phyloP scores from a whole-genome alignment of 2,888 invertebrate species.

The Trachelus tabidus region DNA sequence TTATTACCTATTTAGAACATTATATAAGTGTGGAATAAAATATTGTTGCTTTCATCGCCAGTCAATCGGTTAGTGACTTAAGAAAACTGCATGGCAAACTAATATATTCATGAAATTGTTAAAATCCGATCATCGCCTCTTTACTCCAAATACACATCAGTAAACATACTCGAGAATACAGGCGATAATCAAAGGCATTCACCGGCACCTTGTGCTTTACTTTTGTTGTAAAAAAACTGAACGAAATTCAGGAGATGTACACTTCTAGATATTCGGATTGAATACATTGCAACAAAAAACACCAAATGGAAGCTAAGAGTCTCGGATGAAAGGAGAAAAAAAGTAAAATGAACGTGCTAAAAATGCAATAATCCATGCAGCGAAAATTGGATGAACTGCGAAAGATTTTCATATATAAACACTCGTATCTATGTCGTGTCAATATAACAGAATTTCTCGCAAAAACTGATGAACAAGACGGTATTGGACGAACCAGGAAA shows the following conservation, averaged over 20 bases:
- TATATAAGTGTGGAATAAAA: not conserved
- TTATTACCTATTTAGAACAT: not conserved
- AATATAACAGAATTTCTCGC: not conserved
- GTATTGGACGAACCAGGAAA: not conserved
- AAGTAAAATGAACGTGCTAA: not conserved
- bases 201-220: not conserved
- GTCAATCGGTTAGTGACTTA: not conserved
- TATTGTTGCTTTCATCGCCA: not conserved
- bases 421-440: not conserved
- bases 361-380: not conserved
- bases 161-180: not conserved
- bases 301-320: not conserved
- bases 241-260: not conserved
- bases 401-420: not conserved
- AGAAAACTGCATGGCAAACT: not conserved
- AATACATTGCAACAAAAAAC: not conserved
- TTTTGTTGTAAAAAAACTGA: not conserved
- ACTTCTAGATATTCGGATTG: not conserved
- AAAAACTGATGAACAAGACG: not conserved
- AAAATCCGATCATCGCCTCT: not conserved
- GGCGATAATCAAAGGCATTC: not conserved
- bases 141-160: not conserved
- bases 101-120: not conserved
- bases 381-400: not conserved
- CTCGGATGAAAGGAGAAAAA: not conserved